Conservation (phyloP, 1,140 invertebrate species). For the Solenopsis fugax region DNA sequence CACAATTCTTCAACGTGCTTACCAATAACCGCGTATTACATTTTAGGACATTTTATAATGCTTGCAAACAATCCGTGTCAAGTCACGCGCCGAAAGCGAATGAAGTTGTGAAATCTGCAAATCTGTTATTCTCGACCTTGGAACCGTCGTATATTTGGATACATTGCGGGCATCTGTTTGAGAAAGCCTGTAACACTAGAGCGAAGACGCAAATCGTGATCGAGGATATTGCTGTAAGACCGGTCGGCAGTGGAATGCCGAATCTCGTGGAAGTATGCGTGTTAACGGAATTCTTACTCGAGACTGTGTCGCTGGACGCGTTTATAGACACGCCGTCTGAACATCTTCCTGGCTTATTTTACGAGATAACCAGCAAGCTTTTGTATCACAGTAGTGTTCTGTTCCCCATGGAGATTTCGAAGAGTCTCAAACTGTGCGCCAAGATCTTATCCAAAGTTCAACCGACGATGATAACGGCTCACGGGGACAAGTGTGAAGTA, state of each 20-base stretch:
- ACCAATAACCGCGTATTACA: constrained; percentile 37
- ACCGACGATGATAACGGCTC: constrained; percentile 86
- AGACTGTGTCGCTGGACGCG: constrained; percentile 93
- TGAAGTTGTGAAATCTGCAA: constrained; percentile 94
- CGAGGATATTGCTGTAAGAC: constrained; percentile 82
- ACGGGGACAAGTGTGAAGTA: constrained; percentile 73
- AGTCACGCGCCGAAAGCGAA: constrained; percentile 82
- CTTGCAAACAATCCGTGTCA: constrained; percentile 79
- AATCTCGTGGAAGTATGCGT: constrained; percentile 90
- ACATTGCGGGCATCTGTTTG: constrained; percentile 91
- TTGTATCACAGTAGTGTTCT: constrained; percentile 88
- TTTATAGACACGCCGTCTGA: constrained; percentile 93
- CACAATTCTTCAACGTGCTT: constrained; percentile 28
- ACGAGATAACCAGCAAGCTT: constrained; percentile 89
- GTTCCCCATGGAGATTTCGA: constrained; percentile 89
- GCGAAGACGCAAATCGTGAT: constrained; percentile 73
- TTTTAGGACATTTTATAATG: constrained; percentile 87
- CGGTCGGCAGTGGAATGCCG: constrained; percentile 89
- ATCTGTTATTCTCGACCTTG: constrained; percentile 94
- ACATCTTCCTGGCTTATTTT: constrained; percentile 92
- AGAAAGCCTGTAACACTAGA: constrained; percentile 88
- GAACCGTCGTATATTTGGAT: constrained; percentile 96
- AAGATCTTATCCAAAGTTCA: constrained; percentile 93
- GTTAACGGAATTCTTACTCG: constrained; percentile 92
- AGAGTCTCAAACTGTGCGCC: constrained; percentile 90